A percentile compares a stretch with the other conserved stretches of the same genome.
These are phyloP conservation scores for Nephrotoma appendiculata DNA, from an alignment of 2,888 invertebrate genomes.

Conservation along the genomic window DNA sequence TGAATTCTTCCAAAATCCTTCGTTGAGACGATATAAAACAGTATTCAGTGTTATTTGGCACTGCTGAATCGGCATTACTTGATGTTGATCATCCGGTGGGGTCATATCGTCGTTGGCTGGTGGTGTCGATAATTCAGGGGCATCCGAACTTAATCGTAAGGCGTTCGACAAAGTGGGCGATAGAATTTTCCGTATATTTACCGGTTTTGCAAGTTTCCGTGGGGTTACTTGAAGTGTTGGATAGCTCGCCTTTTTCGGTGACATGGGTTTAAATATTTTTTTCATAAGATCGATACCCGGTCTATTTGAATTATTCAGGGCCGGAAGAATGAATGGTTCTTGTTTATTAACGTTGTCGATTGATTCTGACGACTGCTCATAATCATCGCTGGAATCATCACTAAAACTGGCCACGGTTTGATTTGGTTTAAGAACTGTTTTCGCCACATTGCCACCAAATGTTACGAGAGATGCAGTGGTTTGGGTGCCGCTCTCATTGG, in stretches of 20 bases:
- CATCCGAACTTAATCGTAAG: background rate
- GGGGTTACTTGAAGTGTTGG: background rate
- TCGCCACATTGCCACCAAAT: background rate
- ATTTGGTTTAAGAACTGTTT: background rate
- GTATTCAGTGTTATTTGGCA: background rate
- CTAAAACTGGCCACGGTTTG: background rate
- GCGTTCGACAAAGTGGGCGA: background rate
- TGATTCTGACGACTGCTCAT: background rate
- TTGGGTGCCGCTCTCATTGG: background rate
- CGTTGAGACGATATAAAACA: background rate
- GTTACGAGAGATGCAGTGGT: background rate
- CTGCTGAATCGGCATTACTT: background rate
- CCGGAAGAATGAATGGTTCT: background rate
- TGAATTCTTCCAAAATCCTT: constrained; percentile 4
- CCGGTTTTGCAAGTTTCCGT: background rate
- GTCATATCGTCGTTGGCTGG: background rate
- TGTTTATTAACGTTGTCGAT: background rate
- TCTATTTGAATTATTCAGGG: background rate
- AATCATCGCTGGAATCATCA: background rate
- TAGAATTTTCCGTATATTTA: background rate
- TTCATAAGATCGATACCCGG: background rate
- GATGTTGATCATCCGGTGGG: background rate
- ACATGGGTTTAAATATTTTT: background rate
- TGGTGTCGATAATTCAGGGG: background rate
- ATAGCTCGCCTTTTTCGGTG: background rate